Conservation (phyloP, 2,113 vertebrate species). For the Toxotes chatareus region DNA sequence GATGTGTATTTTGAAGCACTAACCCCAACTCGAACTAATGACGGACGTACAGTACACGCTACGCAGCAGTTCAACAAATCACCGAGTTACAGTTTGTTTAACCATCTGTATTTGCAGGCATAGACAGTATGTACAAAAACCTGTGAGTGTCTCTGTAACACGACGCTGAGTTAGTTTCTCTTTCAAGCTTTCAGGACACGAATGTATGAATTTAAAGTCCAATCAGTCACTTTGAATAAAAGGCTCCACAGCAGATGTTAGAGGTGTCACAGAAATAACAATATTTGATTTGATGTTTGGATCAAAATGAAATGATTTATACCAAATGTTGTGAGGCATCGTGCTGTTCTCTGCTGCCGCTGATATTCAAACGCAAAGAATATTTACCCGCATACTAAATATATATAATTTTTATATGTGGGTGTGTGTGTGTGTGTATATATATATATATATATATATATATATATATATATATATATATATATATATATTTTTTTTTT, state of each 20-base stretch:
- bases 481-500: no score
- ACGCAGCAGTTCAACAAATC: background rate
- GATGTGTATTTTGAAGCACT: slow-evolving; percentile 14
- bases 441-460: no score
- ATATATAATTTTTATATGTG: no score
- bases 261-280: no score
- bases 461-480: no score
- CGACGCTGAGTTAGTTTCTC: background rate
- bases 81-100: background rate
- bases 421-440: no score
- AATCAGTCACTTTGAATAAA: background rate
- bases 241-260: background rate
- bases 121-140: background rate
- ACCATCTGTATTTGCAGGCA: background rate
- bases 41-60: background rate
- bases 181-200: background rate
- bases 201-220: background rate
- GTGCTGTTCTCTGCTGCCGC: no score
- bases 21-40: slow-evolving; percentile 21
- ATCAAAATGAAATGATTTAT: no score
- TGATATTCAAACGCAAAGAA: no score
- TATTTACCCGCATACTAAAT: no score
- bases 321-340: no score
- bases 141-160: background rate
- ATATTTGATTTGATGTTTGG: background rate